Percentiles rank a stretch among this genome's conserved stretches.
These are phyloP conservation scores for Acyrthosiphon pisum DNA, from an alignment of 1,140 invertebrate genomes.

Conservation along the genomic window DNA sequence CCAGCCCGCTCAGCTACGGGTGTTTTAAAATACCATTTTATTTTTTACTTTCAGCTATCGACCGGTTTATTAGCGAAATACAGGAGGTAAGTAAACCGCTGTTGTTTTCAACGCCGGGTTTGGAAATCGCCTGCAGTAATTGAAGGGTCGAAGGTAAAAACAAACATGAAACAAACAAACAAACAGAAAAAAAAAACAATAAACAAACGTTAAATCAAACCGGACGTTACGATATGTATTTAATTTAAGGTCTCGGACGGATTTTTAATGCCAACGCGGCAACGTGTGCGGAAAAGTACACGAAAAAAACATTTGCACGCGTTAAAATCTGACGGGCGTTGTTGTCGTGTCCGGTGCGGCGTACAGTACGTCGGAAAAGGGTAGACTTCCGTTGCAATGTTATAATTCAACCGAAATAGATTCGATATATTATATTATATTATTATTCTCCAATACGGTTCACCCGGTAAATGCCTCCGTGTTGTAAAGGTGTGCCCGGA, in stretches of 20 bases:
- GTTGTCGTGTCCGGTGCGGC: background rate
- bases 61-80: background rate
- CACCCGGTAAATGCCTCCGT: background rate
- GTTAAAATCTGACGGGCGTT: background rate
- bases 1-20: background rate
- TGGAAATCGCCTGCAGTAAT: background rate
- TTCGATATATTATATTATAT: background rate
- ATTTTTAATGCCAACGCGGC: background rate
- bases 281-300: background rate
- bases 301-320: conserved; percentile 2
- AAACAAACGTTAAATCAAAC: background rate
- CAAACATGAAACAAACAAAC: background rate
- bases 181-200: background rate
- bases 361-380: background rate
- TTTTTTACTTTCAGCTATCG: background rate
- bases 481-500: background rate
- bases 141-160: background rate
- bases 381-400: background rate
- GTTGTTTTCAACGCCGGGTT: background rate
- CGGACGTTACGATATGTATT: background rate
- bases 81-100: background rate
- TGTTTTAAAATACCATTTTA: background rate
- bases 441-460: background rate
- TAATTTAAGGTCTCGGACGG: background rate
- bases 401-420: background rate